Conservation (phyloP, 2,888 invertebrate species). For the Agrochola circellaris region DNA sequence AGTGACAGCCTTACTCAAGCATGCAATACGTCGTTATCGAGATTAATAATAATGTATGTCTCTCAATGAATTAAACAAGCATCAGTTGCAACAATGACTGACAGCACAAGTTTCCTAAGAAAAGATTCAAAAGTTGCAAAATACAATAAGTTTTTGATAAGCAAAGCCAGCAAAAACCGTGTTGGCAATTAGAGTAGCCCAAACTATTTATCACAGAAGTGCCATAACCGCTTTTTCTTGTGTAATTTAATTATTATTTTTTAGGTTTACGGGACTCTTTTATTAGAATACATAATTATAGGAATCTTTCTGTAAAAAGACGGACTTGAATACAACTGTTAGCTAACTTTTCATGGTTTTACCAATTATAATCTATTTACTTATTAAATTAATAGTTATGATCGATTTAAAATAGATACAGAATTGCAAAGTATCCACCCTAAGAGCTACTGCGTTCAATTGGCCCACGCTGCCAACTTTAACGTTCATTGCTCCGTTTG, state of each 20-base stretch:
- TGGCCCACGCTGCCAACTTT: constrained; percentile 30
- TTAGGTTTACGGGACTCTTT: neutral
- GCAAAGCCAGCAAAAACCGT: neutral
- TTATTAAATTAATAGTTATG: neutral
- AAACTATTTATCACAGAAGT: neutral
- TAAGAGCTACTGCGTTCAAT: constrained; percentile 33
- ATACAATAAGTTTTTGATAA: neutral
- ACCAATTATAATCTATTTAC: neutral
- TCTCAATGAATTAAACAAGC: neutral
- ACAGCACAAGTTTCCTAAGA: neutral
- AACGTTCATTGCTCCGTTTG: constrained; percentile 50
- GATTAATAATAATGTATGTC: neutral
- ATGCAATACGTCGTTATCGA: neutral
- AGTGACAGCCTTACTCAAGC: neutral
- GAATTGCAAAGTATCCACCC: constrained; percentile 21
- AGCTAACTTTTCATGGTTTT: no score
- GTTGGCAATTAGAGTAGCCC: neutral
- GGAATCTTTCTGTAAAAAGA: neutral
- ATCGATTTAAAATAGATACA: constrained; percentile 18
- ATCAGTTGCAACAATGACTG: neutral
- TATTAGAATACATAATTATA: neutral
- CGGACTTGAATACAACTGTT: neutral
- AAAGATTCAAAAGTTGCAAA: neutral
- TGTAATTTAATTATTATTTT: neutral
- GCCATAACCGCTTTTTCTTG: neutral